A percentile compares a stretch with the other conserved stretches of the same genome.
These are phyloP conservation scores for Rhinolophus ferrumequinum DNA, from an alignment of 2,113 vertebrate genomes.

Conservation along the genomic window DNA sequence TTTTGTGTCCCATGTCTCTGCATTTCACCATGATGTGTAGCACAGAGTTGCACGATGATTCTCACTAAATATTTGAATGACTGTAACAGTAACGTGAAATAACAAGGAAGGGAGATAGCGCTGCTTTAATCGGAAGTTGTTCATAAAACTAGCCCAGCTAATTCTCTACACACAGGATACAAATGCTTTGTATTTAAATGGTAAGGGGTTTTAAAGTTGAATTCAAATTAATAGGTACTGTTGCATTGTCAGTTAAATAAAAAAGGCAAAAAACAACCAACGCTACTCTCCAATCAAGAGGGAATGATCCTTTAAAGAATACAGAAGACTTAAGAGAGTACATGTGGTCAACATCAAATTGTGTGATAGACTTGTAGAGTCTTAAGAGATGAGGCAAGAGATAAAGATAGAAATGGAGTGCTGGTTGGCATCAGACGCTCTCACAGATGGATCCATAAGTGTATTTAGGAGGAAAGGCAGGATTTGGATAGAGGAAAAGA, in stretches of 20 bases:
- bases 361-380: not conserved
- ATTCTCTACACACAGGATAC: not conserved
- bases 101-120: not conserved
- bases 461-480: not conserved
- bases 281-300: not conserved
- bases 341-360: not conserved
- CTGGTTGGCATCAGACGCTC: not conserved
- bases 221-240: conserved; percentile 12
- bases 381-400: not conserved
- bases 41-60: not conserved
- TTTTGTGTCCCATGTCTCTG: not conserved
- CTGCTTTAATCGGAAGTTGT: not conserved
- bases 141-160: not conserved
- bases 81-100: not conserved
- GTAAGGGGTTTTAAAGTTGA: not conserved
- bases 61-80: not conserved
- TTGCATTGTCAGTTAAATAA: not conserved
- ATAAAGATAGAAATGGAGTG: not conserved
- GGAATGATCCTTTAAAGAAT: not conserved
- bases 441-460: not conserved
- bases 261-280: not conserved
- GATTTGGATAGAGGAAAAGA: conserved; percentile 13
- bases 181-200: not conserved
- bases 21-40: not conserved
- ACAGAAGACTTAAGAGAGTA: not conserved